Conservation (phyloP, 1,140 invertebrate species). For the Scaptomyza hsui region DNA sequence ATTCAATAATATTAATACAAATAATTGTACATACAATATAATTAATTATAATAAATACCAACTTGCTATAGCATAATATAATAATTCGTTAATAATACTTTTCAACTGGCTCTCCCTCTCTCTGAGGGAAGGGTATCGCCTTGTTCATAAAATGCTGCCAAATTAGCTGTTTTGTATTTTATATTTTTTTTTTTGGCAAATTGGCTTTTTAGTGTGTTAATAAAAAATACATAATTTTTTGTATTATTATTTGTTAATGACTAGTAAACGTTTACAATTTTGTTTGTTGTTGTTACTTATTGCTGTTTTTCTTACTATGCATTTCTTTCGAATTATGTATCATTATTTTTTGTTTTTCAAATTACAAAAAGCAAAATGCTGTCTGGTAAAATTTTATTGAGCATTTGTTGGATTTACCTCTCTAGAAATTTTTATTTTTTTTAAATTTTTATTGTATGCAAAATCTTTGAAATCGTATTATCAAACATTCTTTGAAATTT, state of each 20-base stretch:
- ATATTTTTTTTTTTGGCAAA: conserved; percentile 14
- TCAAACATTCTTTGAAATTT: conserved; percentile 72
- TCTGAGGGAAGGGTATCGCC: conserved; percentile 22
- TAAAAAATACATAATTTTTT: conserved; percentile 69
- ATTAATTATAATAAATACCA: conserved; percentile 79
- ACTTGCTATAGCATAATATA: conserved; percentile 76
- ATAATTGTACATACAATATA: conserved; percentile 74
- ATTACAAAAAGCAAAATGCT: conserved; percentile 55
- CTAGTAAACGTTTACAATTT: conserved; percentile 77
- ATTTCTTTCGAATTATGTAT: neutral
- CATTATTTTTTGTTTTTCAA: conserved; percentile 3
- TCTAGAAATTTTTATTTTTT: conserved; percentile 9
- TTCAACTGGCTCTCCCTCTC: conserved; percentile 56
- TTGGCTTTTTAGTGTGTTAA: conserved; percentile 63
- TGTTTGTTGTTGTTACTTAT: conserved; percentile 32
- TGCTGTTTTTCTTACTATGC: conserved; percentile 29
- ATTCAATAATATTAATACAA: conserved; percentile 79
- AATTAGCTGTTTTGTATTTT: too few relatives aligned
- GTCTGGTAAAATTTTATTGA: conserved; percentile 59
- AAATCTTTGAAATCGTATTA: conserved; percentile 51
- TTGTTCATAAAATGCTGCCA: conserved; percentile 59
- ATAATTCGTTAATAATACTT: conserved; percentile 79
- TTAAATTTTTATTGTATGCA: conserved; percentile 31
- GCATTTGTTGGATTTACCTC: conserved; percentile 20
- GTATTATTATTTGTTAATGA: conserved; percentile 58